Base-by-base conservation (phyloP, 2,113 vertebrate species). In the Dermatemys mawii region DNA sequence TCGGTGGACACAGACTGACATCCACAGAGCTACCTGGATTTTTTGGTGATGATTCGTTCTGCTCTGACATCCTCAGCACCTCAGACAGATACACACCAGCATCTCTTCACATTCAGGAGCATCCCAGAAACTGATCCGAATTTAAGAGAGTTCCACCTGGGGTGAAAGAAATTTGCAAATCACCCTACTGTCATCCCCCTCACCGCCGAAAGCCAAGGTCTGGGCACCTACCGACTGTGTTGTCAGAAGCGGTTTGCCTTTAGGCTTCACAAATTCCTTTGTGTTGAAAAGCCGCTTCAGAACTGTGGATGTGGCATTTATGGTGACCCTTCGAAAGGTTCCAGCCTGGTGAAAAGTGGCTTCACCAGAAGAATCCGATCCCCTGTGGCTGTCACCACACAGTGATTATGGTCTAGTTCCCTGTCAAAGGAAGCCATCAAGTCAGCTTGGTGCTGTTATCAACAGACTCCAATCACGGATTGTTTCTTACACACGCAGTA, bases 291-390 rank as follows among this genome's bases (percentile, higher is more conserved):
- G 60, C 63, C 83, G 54, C 81, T 79, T 57, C 91, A 60, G 79
- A 93, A 82, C 54, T 86, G 95, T 75, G 86, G 83, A 89, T 67
- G 84, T 88, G 93, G 51, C 91, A 80, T 92, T 84, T 88, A 79
- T 29, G 84, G 86, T 44, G 46, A 81, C 86, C 86, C 63, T 78
- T 38, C 75, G 75, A 80, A 92, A 92, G 95, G 81, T 82, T 80
- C 63, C 6, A 49, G 5, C 27, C 80, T 89, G 81, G 96, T 91
- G 75, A 95, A 92, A 85, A 88, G 84, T n/a, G 90, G 84, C 51
- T 48, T 9, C 78, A 55, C 73, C 53, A 67, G n/a, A 82, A 54
- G 81, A 87, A 83, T 84, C 88, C 63, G 2, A 38, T 70, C 51
- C 67, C 35, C 67, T n/a, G 19, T 5, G n/a, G 67, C 17, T 38